Base-by-base conservation (phyloP, 2,113 vertebrate genomes). In the Aix galericulata region DNA sequence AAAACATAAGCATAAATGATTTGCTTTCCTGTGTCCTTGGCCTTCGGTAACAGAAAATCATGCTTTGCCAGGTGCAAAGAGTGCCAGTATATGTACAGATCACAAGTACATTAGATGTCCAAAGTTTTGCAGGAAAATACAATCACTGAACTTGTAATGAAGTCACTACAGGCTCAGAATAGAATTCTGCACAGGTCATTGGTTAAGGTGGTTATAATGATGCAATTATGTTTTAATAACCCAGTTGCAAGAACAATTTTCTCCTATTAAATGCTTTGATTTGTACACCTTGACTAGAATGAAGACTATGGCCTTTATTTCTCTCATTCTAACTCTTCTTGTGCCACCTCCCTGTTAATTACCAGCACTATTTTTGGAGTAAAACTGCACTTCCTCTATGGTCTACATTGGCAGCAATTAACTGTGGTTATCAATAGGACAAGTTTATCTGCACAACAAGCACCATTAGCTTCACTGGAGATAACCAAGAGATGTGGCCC, bases 1-100 rank as follows among this genome's bases (percentile, higher is more conserved):
- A 94, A 94, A 94, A 92, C 62, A 89, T 53, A 91, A 92, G 71
- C 81, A 96, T 87, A 95, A 93, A 91, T 92, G 8, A 96, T 69
- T 96, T 88, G 82, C 58, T 85, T 92, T 95, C 71, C 55, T 89
- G 27, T 67, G 78, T 79, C 69, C 83, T 92, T 92, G 91, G 86
- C 63, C 88, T 93, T 87, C 71, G 76, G 52, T 13, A 85, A 63
- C 50, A 89, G 59, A 94, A 92, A 87, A 87, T 0, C 78, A 44
- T 56, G 52, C 73, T 89, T 67, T 92, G 83, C 83, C 74, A 90
- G 86, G 80, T 74, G 62, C 62, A 93, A 91, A 91, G 85, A 60
- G 36, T 66, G 71, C 75, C 81, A 87, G 44, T n/a, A 0, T 48
- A 91, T 38, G 63, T 58, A 92, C 22, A 84, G 86, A 91, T 62